Conservation (phyloP, 1,140 invertebrate genomes). For the Calosoma granatense region DNA sequence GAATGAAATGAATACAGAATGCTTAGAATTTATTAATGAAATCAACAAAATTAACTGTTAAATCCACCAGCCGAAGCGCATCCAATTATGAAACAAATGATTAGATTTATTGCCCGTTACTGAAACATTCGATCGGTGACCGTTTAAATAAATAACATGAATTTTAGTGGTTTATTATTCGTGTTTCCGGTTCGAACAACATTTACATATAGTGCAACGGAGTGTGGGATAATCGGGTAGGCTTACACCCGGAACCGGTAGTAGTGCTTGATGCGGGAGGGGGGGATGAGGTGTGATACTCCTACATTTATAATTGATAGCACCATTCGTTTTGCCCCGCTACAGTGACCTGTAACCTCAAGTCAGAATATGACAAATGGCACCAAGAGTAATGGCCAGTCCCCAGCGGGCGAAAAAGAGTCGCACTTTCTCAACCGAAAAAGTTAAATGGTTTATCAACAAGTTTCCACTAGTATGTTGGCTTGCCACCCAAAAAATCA, state of each 20-base stretch:
- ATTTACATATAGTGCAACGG: neutral
- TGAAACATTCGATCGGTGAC: neutral
- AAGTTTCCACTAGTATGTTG: conserved; percentile 13
- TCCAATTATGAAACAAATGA: too few relatives aligned
- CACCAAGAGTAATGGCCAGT: conserved; percentile 6
- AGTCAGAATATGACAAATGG: conserved; percentile 15
- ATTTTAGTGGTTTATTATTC: neutral
- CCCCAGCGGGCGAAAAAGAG: neutral
- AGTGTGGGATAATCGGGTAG: neutral
- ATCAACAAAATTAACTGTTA: too few relatives aligned
- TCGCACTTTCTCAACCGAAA: conserved; percentile 3
- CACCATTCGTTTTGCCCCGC: neutral
- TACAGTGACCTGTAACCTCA: neutral
- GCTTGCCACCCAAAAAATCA: conserved; percentile 6
- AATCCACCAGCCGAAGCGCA: too few relatives aligned
- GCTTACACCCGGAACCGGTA: neutral
- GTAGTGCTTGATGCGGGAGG: neutral
- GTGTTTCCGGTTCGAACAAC: neutral
- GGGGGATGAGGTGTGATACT: neutral
- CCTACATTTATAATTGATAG: conserved; percentile 6
- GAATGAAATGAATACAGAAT: too few relatives aligned
- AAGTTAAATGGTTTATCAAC: conserved; percentile 14
- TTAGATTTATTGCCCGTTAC: too few relatives aligned
- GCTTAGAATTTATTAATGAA: too few relatives aligned
- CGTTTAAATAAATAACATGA: neutral